These are phyloP conservation scores for Sepioteuthis lessoniana DNA, from an alignment of 2,888 invertebrate genomes.

Conservation along the genomic window DNA sequence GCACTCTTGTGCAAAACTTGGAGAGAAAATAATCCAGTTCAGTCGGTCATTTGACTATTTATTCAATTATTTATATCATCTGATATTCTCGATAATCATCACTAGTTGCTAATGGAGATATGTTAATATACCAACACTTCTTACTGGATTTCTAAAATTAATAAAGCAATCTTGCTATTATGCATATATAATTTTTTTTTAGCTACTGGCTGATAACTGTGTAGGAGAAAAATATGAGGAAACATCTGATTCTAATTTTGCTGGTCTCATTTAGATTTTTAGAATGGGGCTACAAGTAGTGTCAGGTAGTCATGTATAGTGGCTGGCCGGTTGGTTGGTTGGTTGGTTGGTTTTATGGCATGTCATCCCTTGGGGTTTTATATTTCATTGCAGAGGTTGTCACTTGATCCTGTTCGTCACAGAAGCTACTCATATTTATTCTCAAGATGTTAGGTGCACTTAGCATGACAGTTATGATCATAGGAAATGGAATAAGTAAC, in stretches of 20 bases:
- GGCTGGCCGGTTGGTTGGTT: neutral
- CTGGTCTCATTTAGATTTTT: neutral
- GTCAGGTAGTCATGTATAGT: neutral
- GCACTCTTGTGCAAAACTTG: neutral
- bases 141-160: neutral
- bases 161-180: neutral
- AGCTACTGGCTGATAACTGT: neutral
- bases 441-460: too few relatives aligned
- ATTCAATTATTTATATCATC: neutral
- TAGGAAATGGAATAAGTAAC: too few relatives aligned
- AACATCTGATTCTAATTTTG: neutral
- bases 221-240: neutral
- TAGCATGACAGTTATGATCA: too few relatives aligned
- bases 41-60: conserved; percentile 21
- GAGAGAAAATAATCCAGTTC: neutral
- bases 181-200: neutral
- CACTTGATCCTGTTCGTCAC: too few relatives aligned
- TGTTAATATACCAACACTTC: neutral
- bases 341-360: too few relatives aligned
- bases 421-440: too few relatives aligned
- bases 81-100: neutral
- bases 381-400: too few relatives aligned
- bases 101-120: neutral
- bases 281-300: neutral
- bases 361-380: too few relatives aligned